These are phyloP conservation scores for Sceliomorpha sp. DNA, from an alignment of 2,888 invertebrate genomes.

Conservation along the genomic window DNA sequence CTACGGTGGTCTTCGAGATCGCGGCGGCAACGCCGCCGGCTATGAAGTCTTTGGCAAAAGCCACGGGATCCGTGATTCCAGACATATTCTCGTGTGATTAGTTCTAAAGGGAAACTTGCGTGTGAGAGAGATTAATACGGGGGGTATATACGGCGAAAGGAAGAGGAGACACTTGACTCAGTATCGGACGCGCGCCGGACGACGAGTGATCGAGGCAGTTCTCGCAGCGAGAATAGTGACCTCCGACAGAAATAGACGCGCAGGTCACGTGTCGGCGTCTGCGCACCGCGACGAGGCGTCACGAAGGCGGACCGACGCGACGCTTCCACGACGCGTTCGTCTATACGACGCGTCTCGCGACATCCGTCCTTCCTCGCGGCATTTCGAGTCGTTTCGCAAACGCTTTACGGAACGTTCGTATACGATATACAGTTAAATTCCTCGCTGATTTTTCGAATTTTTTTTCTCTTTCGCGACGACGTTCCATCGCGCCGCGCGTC, in stretches of 20 bases:
- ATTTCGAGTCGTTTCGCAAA: no score
- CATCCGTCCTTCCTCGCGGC: no score
- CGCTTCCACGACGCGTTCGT: slow-evolving; percentile 23
- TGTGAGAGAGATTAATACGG: slow-evolving; percentile 57
- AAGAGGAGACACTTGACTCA: slow-evolving; percentile 72
- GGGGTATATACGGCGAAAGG: slow-evolving; percentile 73
- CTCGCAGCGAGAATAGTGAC: slow-evolving; percentile 66
- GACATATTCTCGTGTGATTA: slow-evolving; percentile 73
- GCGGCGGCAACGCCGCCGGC: slow-evolving; percentile 97
- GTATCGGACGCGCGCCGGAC: slow-evolving; percentile 82
- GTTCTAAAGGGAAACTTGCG: slow-evolving; percentile 50
- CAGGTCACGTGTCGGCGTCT: slow-evolving; percentile 73
- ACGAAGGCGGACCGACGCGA: background rate
- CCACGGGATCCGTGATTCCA: slow-evolving; percentile 87
- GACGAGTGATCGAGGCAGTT: slow-evolving; percentile 80
- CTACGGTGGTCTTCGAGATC: slow-evolving; percentile 95
- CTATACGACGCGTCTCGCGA: background rate
- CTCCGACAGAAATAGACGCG: slow-evolving; percentile 79
- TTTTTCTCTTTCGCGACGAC: no score
- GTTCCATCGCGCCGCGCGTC: no score
- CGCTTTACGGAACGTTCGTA: no score
- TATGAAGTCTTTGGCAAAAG: slow-evolving; percentile 93
- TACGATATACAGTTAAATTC: no score
- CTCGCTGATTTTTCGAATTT: no score
- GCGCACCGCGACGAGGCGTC: slow-evolving; percentile 66